phyloP scores from a whole-genome alignment of 2,113 vertebrate species.

The Falco punctatus region DNA sequence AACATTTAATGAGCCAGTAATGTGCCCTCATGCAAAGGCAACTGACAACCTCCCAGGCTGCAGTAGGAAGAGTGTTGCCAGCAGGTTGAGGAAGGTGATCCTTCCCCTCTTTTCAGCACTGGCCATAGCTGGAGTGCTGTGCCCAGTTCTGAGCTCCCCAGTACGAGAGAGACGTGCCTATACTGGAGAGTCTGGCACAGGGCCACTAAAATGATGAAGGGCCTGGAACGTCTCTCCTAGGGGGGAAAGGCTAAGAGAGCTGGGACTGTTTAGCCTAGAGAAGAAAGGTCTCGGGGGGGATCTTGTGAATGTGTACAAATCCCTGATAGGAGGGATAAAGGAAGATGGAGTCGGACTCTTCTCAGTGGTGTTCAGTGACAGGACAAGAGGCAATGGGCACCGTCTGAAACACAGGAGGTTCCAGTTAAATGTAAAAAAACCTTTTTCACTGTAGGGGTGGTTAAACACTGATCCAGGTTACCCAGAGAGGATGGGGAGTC shows the following conservation, averaged over 20 bases:
- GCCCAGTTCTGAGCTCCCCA: neutral
- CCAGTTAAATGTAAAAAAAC: neutral
- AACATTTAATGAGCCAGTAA: neutral
- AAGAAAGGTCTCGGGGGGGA: neutral
- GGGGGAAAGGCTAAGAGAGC: no score
- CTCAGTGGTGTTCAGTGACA: neutral
- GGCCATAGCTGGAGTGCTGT: neutral
- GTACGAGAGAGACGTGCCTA: neutral
- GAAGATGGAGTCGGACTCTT: neutral
- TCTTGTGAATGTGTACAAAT: neutral
- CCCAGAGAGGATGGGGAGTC: neutral
- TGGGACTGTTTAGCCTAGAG: neutral
- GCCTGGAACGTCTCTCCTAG: no score
- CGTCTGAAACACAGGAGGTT: neutral
- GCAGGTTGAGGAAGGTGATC: neutral
- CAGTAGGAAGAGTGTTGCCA: neutral
- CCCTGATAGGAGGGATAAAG: neutral
- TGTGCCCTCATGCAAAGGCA: neutral
- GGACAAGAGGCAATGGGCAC: neutral
- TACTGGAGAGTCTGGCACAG: no score
- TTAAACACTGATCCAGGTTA: neutral
- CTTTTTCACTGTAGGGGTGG: neutral
- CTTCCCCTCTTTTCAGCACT: neutral
- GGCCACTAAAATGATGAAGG: no score
- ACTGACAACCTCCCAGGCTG: neutral